A percentile compares a stretch with the other conserved stretches of the same genome.
Evolutionary conservation across 2,113 vertebrate species (phyloP).

Genomic region (Baryphthengus martii): DNA sequence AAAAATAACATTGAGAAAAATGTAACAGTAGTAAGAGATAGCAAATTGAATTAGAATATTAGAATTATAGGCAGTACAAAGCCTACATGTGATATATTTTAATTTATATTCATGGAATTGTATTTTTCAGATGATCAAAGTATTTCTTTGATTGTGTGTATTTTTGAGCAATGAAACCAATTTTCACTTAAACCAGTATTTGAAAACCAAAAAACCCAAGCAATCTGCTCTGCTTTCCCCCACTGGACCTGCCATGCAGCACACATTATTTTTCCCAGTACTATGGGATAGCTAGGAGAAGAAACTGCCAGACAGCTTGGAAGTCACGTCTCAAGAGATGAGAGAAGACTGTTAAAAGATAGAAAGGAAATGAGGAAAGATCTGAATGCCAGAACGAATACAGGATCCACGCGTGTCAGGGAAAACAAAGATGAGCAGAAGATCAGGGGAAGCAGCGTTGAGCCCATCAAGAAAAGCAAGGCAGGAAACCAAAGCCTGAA

Average conservation of each 20-base stretch:
- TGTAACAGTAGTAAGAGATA: neutral
- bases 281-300: neutral
- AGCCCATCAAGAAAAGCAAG: constrained; percentile 56
- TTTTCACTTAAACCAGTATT: neutral
- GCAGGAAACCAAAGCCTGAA: constrained; percentile 50
- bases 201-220: neutral
- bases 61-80: neutral
- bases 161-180: neutral
- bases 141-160: neutral
- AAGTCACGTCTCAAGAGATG: constrained; percentile 53
- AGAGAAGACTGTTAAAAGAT: constrained; percentile 53
- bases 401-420: constrained; percentile 1
- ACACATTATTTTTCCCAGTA: neutral
- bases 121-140: neutral
- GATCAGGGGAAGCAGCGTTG: constrained; percentile 44
- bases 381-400: constrained; percentile 49
- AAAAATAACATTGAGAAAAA: neutral
- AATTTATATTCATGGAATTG: neutral
- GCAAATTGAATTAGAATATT: neutral
- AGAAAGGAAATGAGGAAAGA: constrained; percentile 54
- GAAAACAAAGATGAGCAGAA: constrained; percentile 58
- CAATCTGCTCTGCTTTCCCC: neutral
- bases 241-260: neutral
- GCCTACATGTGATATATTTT: neutral
- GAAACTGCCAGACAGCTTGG: constrained; percentile 34